Evolutionary conservation across 2,888 invertebrate species (phyloP), one percentile per base, ranked within the genome.

Genomic region (Pilophorus perplexus): DNA sequence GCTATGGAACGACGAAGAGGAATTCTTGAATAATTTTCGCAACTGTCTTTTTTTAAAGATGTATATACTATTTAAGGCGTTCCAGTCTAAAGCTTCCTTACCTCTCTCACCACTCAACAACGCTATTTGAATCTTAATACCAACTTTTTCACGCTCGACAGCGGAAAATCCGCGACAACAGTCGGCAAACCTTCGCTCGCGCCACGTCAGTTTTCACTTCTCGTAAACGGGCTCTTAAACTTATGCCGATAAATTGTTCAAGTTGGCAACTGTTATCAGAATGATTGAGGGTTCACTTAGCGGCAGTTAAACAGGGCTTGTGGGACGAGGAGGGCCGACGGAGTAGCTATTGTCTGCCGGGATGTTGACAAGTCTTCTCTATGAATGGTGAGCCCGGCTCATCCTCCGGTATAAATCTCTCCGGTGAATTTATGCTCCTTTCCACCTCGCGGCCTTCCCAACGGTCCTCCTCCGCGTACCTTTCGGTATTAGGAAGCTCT

Each of bases 271-370:
- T 62, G 62, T 62, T 62, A 62, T 62, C 62, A 46, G 46, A 62
- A 62, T 62, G 62, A 62, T 62, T 62, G 62, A 62, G 62, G 46
- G 62, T 62, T 62, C 62, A 62, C 62, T 62, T 62, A 62, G 62
- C 62, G 33, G 48, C 48, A 62, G 62, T 62, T 62, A 62, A 62
- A 62, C 62, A 62, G 44, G 62, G 28, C 12, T 33, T n/a, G 23
- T 37, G 16, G 28, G 22, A 42, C 22, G 42, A 59, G 59, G 40
- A 16, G 3, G 5, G 48, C 37, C 22, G 37, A n/a, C 25, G 52
- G 52, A 52, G 52, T 52, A 52, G 52, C 52, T 52, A 62, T 62
- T 62, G 62, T 62, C 62, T 46, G 46, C 27, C 46, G 18, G 33
- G 44, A 25, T 46, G 62, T 62, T 62, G 62, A 62, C 62, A 62